Conservation (phyloP, 2,113 vertebrate genomes). For the Gavialis gangeticus region DNA sequence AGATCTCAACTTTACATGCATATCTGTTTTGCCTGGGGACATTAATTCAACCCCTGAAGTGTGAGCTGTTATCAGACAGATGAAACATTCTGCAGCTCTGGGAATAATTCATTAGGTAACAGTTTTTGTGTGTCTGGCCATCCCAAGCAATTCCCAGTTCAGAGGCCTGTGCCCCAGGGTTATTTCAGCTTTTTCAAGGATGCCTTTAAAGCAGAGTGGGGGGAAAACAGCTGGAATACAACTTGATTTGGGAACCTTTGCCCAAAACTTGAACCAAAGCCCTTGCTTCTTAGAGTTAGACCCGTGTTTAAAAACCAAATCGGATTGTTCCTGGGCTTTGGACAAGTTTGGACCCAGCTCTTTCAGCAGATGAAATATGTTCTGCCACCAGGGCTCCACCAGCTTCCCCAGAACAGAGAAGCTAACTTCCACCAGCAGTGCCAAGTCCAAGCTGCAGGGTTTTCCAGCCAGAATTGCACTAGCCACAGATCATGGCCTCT, state of each 20-base stretch:
- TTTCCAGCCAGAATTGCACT: too few species aligned
- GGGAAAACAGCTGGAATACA: background rate
- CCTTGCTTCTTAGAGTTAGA: background rate
- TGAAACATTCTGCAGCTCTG: slow-evolving; percentile 12
- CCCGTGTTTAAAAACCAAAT: background rate
- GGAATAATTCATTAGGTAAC: slow-evolving; percentile 63
- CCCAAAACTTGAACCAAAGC: background rate
- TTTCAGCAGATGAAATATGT: background rate
- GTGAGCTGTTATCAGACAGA: slow-evolving; percentile 25
- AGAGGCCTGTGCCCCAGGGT: slow-evolving; percentile 6
- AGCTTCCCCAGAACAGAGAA: too few species aligned
- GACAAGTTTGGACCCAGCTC: background rate
- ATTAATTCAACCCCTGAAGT: slow-evolving; percentile 49
- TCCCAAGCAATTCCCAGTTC: background rate
- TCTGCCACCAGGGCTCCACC: too few species aligned
- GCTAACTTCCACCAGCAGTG: too few species aligned
- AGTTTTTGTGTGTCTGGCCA: slow-evolving; percentile 29
- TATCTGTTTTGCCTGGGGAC: background rate
- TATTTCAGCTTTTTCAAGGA: slow-evolving; percentile 17
- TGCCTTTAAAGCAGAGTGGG: background rate
- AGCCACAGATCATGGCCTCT: too few species aligned
- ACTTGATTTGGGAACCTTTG: background rate
- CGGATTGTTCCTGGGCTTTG: background rate
- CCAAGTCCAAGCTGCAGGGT: too few species aligned
- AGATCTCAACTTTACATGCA: background rate